These are phyloP conservation scores for Carapus acus DNA, from an alignment of 2,797 vertebrate genomes.

Conservation along the genomic window DNA sequence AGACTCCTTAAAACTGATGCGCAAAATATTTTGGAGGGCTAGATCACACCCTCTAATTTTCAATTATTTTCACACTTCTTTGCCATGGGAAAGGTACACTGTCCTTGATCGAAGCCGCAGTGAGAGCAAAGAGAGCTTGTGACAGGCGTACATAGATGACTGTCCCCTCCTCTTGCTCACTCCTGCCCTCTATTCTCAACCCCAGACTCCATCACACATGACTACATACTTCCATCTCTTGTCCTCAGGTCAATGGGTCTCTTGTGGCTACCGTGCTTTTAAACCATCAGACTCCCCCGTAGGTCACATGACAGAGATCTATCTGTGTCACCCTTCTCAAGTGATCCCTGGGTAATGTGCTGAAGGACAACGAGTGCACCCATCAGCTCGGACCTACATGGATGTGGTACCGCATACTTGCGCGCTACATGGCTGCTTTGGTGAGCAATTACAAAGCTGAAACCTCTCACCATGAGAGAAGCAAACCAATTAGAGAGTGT, in stretches of 20 bases:
- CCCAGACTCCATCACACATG: conserved; percentile 49
- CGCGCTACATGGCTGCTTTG: conserved; percentile 34
- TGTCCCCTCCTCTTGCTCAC: conserved; percentile 48
- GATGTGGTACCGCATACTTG: conserved; percentile 1
- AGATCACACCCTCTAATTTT: too few relatives aligned
- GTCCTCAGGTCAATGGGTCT: conserved; percentile 72
- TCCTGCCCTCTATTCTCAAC: conserved; percentile 59
- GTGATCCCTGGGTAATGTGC: conserved; percentile 61
- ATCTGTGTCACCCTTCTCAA: conserved; percentile 60
- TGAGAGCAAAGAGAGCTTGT: conserved; percentile 78
- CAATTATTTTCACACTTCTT: too few relatives aligned
- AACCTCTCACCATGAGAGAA: conserved; percentile 22
- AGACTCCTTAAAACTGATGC: too few relatives aligned
- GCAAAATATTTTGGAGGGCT: too few relatives aligned
- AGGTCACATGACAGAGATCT: conserved; percentile 66
- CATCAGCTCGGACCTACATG: conserved; percentile 48
- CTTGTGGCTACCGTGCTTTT: conserved; percentile 65
- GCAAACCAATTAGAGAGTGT: conserved; percentile 70
- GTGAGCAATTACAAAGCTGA: conserved; percentile 58
- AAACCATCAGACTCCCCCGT: conserved; percentile 64
- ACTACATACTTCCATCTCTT: conserved; percentile 31
- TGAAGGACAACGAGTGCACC: conserved; percentile 55
- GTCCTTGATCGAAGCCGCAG: conserved; percentile 93
- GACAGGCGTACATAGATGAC: conserved; percentile 57
- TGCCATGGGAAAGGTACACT: conserved; percentile 69